Percentiles rank a stretch among this genome's conserved stretches.
These are phyloP conservation scores for Calyptommatus sinebrachiatus DNA, from an alignment of 2,113 vertebrate species.

Conservation along the genomic window DNA sequence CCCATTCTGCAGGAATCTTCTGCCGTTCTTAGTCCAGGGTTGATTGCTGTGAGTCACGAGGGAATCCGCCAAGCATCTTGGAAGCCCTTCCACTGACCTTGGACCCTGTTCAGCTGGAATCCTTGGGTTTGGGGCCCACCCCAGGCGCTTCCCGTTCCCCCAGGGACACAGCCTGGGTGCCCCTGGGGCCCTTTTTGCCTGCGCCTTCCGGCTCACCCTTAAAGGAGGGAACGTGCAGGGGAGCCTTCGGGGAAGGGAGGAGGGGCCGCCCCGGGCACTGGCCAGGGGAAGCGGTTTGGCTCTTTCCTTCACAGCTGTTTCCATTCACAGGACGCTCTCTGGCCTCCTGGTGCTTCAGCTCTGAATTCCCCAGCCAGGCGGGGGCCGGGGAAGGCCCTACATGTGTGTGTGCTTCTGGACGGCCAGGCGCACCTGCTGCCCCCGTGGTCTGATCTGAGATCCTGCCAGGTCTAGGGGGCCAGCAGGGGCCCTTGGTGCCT, in stretches of 20 bases:
- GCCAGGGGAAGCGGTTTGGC: constrained; percentile 56
- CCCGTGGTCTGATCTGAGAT: too few species aligned
- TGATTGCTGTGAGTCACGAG: constrained; percentile 26
- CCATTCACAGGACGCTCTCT: constrained; percentile 52
- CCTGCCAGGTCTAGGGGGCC: too few species aligned
- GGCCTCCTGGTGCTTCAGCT: constrained; percentile 44
- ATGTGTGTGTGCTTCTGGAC: neutral
- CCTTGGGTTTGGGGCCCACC: constrained; percentile 40
- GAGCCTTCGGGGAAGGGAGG: neutral
- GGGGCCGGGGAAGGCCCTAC: rapidly evolving
- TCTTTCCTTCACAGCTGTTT: constrained; percentile 63
- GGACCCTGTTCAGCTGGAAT: constrained; percentile 59
- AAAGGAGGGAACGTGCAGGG: neutral
- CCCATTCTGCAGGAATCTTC: too few species aligned
- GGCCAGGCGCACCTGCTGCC: too few species aligned
- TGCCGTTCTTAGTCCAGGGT: neutral
- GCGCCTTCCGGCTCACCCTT: constrained; percentile 49
- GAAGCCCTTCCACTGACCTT: constrained; percentile 34
- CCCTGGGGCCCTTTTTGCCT: constrained; percentile 49
- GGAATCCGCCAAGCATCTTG: constrained; percentile 40
- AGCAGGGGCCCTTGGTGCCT: too few species aligned
- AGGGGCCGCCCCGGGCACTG: constrained; percentile 21
- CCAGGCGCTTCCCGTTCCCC: constrained; percentile 52
- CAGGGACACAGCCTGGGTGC: constrained; percentile 55
- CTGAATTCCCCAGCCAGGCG: constrained; percentile 43